Conservation (phyloP, 2,888 invertebrate species). For the Digitonthophagus gazella region DNA sequence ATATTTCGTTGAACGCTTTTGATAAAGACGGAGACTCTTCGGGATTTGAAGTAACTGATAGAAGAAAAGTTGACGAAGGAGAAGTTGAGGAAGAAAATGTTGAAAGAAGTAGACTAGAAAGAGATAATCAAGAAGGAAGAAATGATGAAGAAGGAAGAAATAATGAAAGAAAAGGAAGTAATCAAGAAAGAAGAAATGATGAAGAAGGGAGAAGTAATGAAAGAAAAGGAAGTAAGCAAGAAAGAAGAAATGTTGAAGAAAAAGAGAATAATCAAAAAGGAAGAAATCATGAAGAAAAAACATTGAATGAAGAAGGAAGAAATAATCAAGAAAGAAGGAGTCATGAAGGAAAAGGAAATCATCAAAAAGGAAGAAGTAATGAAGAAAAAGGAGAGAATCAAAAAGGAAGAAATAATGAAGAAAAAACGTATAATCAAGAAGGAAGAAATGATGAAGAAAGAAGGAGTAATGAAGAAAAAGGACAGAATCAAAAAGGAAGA, state of each 20-base stretch:
- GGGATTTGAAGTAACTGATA: too few relatives aligned
- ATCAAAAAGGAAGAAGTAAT: too few relatives aligned
- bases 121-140: neutral
- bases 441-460: neutral
- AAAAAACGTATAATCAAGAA: too few relatives aligned
- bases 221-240: slow-evolving; percentile 11
- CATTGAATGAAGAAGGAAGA: slow-evolving; percentile 5
- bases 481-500: neutral
- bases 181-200: too few relatives aligned
- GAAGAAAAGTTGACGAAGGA: too few relatives aligned
- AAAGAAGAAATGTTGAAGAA: neutral
- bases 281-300: slow-evolving; percentile 7
- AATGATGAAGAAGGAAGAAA: neutral
- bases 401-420: too few relatives aligned
- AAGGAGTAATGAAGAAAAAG: neutral
- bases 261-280: too few relatives aligned
- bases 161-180: neutral
- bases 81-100: neutral
- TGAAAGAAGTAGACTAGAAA: neutral
- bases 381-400: neutral
- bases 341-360: too few relatives aligned
- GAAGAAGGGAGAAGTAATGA: slow-evolving; percentile 11
- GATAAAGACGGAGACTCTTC: too few relatives aligned
- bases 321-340: too few relatives aligned
- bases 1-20: too few relatives aligned